Base-by-base conservation (phyloP, 2,888 invertebrate species). In the Autographa pulchrina region DNA sequence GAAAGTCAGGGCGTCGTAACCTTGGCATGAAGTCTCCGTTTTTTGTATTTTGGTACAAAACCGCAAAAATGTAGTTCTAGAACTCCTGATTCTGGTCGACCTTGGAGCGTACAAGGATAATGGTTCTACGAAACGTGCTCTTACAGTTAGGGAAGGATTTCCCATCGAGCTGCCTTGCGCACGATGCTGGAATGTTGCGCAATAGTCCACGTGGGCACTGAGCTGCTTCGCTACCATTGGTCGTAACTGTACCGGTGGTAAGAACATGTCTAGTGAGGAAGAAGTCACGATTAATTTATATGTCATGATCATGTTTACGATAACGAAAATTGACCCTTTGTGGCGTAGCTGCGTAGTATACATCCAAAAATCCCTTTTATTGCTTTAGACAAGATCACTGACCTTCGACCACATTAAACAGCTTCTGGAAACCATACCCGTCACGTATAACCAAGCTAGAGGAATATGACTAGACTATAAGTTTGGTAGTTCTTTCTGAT, bases 131-230 rank as follows among this genome's bases (percentile, higher is more conserved):
- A 56, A 56, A 56, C 54, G 20, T 56, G 54, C 25, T 56, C 54
- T 48, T 56, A 56, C 54, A 56, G 54, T 56, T 56, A 56, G 54
- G 54, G 54, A 56, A 56, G 54, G 54, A 56, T 25, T 56, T 56
- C 54, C 54, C 54, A 25, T 56, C 54, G 54, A 25, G 54, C 18
- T 13, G 54, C 20, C 25, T 56, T 56, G 54, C 54, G 25, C 54
- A 25, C 54, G 25, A 20, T 6, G 13, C 20, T 56, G 25, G 54
- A 56, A 56, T 56, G 54, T 56, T 56, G 54, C 54, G 54, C 54
- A 56, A 56, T 56, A 56, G 5, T 20, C 54, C 54, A 56, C 54
- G 25, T 56, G 54, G 54, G 4, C 20, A 2, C 25, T 25, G 54
- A 56, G 13, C 13, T 56, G 11, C 54, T 14, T 9, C 11, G 54